Base-by-base conservation (phyloP, 1,140 invertebrate species). In the Drosophila sechellia region DNA sequence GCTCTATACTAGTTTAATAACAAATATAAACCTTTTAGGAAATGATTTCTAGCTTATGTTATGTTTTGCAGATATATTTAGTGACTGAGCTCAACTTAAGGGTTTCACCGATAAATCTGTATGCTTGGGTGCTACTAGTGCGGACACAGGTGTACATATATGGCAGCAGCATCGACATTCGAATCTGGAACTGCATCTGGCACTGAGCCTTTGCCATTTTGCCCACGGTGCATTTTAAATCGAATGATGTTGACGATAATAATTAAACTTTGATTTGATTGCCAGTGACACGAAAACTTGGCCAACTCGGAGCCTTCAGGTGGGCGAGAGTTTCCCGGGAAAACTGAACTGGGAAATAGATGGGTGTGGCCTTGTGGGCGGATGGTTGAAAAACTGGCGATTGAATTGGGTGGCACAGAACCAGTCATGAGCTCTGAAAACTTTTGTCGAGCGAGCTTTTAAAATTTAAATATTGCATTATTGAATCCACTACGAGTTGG, bases 191-290 rank as follows among this genome's bases (percentile, higher is more conserved):
- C 6, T 49, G 59, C 34, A 22, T 42, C 57, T 40, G 60, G 22
- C 27, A 25, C 35, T 20, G 37, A 37, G 63, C 17, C 43, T n/a
- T 34, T 48, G 17, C 20, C 64, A 45, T 17, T 15, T 42, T 40
- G 64, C 35, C 60, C 64, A 48, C 43, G 64, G 64, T 70, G 68
- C 52, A 57, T 70, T 70, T 57, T 57, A 70, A 70, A 70, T 70
- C 68, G 65, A 52, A 70, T 70, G 68, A 70, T 70, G 68, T 70
- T 70, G 64, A 70, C 66, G 68, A 70, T 70, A 70, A 70, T 70
- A 70, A 69, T 70, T 70, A 70, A 70, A 70, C 50, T 70, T 70
- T 70, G 65, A 70, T 70, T 70, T 49, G 42, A 70, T 70, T 70
- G 35, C 64, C 20, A n/a, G 35, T 42, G 43, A 70, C 68, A 70